phyloP scores from a whole-genome alignment of 2,113 vertebrate genomes.

The Plecotus auritus region DNA sequence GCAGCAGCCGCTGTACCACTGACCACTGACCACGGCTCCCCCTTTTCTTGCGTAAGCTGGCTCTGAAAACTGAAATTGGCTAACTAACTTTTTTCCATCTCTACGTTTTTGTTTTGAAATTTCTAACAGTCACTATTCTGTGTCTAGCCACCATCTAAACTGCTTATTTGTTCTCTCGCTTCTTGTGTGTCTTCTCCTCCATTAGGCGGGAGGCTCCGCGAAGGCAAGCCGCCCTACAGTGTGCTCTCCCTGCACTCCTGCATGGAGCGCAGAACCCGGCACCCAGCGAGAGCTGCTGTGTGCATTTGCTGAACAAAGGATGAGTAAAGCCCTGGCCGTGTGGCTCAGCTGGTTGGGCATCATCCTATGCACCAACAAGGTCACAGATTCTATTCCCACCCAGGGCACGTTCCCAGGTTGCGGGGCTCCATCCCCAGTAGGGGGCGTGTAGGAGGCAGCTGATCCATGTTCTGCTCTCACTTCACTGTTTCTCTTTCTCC shows the following conservation, averaged over 20 bases:
- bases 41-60: neutral
- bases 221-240: neutral
- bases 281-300: accelerated
- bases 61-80: neutral
- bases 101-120: neutral
- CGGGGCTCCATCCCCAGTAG: no score
- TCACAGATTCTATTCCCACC: neutral
- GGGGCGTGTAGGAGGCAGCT: neutral
- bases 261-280: no score
- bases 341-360: neutral
- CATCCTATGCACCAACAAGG: neutral
- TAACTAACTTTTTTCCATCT: neutral
- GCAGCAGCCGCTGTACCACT: neutral
- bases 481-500: neutral
- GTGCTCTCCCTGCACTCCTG: no score
- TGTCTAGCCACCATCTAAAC: neutral
- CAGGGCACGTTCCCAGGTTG: no score
- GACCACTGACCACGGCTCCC: no score
- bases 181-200: neutral
- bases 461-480: neutral
- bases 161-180: neutral
- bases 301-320: neutral
- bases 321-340: neutral
- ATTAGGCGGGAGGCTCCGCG: neutral
- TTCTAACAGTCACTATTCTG: neutral